Evolutionary conservation across 1,140 invertebrate species (phyloP).

Genomic region (Gryllus bimaculatus): DNA sequence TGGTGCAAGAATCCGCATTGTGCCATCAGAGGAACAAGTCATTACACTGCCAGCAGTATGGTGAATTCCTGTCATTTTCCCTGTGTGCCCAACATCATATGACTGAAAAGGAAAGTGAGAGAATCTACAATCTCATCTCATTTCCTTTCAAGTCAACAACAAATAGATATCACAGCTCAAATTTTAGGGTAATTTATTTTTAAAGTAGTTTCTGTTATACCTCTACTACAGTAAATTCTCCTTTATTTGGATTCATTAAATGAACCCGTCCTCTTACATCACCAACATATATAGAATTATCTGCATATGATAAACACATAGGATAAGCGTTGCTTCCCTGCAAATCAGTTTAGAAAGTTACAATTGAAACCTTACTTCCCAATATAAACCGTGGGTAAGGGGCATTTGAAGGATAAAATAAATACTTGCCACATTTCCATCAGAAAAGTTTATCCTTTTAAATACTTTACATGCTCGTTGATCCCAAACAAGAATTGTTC

Average conservation of each 20-base stretch:
- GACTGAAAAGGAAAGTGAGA: constrained; percentile 10
- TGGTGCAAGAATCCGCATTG: constrained; percentile 32
- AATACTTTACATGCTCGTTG: constrained; percentile 28
- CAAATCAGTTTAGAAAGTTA: background rate
- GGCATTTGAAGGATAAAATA: background rate
- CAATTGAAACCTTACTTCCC: no score
- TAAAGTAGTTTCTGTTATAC: background rate
- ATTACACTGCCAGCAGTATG: constrained; percentile 30
- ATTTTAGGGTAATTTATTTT: background rate
- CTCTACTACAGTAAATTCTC: constrained; percentile 29
- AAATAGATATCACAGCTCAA: no score
- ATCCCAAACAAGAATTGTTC: constrained; percentile 34
- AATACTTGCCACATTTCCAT: background rate
- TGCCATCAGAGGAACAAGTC: constrained; percentile 33
- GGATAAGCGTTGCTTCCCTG: constrained; percentile 28
- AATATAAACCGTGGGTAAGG: no score
- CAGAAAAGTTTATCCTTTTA: constrained; percentile 19
- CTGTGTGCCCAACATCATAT: constrained; percentile 19
- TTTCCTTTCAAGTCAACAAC: no score
- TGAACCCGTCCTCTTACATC: constrained; percentile 31
- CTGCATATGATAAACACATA: constrained; percentile 32
- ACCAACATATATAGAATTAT: constrained; percentile 30
- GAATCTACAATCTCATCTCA: background rate
- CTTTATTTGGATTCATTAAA: constrained; percentile 31
- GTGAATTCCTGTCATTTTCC: constrained; percentile 32